Conservation (phyloP, 1,140 invertebrate genomes). For the Apis florea region DNA sequence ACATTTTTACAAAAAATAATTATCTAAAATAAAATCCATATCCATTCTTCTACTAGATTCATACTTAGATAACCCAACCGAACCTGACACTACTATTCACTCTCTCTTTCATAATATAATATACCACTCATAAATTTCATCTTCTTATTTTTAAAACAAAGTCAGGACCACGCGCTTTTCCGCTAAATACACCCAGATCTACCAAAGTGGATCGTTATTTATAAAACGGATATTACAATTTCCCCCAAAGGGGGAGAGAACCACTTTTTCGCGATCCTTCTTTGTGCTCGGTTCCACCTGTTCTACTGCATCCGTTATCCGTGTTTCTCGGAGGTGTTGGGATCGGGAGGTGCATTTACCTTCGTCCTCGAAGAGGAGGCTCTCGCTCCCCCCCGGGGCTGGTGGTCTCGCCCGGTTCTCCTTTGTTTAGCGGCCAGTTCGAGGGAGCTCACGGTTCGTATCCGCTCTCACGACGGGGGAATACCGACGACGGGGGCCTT, state of each 20-base stretch:
- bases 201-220: conserved; percentile 9
- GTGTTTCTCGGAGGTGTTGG: conserved; percentile 41
- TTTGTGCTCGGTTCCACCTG: conserved; percentile 41
- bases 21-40: too few relatives aligned
- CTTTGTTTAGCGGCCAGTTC: conserved; percentile 62
- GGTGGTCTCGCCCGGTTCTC: conserved; percentile 42
- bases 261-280: conserved; percentile 16
- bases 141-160: too few relatives aligned
- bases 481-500: neutral
- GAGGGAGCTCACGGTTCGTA: neutral
- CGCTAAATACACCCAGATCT: too few relatives aligned
- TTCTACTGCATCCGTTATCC: conserved; percentile 43
- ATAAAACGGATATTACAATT: conserved; percentile 44
- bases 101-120: too few relatives aligned
- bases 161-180: too few relatives aligned
- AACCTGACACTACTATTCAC: too few relatives aligned
- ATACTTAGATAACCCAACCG: too few relatives aligned
- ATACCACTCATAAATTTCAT: too few relatives aligned
- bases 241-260: neutral
- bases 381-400: conserved; percentile 41
- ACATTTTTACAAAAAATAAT: too few relatives aligned
- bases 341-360: conserved; percentile 55
- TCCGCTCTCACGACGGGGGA: neutral
- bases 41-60: too few relatives aligned
- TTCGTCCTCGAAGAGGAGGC: conserved; percentile 61